Conservation (phyloP, 2,797 vertebrate genomes). For the Sebastes iracundus region DNA sequence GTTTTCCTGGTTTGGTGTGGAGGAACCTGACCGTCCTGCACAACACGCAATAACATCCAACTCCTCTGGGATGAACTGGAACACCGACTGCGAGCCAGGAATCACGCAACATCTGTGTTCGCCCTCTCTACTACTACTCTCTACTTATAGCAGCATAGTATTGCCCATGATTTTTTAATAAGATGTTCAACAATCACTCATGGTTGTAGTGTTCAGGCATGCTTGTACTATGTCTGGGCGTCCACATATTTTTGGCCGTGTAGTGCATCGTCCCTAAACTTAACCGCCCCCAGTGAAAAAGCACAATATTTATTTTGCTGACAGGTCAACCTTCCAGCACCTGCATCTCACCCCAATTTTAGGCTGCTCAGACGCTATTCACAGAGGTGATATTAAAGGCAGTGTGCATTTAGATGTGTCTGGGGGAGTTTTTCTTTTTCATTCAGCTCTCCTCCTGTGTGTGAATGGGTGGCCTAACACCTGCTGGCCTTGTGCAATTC, state of each 20-base stretch:
- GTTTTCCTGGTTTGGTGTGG: too few relatives aligned
- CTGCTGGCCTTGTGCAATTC: constrained; percentile 43
- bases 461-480: constrained; percentile 25
- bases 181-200: background rate
- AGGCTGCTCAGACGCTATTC: constrained; percentile 1
- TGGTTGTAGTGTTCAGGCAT: background rate
- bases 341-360: background rate
- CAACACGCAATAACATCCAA: too few relatives aligned
- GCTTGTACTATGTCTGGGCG: background rate
- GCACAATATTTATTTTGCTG: constrained; percentile 17
- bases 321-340: background rate
- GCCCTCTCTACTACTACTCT: too few relatives aligned
- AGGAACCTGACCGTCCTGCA: too few relatives aligned
- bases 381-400: constrained; percentile 28
- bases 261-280: background rate
- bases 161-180: background rate
- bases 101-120: too few relatives aligned
- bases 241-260: background rate
- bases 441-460: constrained; percentile 19
- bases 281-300: constrained; percentile 1
- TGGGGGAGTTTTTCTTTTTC: background rate
- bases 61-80: too few relatives aligned
- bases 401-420: background rate
- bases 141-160: background rate
- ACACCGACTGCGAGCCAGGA: too few relatives aligned